These are phyloP conservation scores for Laothoe populi DNA, from an alignment of 2,888 invertebrate genomes.

Conservation along the genomic window DNA sequence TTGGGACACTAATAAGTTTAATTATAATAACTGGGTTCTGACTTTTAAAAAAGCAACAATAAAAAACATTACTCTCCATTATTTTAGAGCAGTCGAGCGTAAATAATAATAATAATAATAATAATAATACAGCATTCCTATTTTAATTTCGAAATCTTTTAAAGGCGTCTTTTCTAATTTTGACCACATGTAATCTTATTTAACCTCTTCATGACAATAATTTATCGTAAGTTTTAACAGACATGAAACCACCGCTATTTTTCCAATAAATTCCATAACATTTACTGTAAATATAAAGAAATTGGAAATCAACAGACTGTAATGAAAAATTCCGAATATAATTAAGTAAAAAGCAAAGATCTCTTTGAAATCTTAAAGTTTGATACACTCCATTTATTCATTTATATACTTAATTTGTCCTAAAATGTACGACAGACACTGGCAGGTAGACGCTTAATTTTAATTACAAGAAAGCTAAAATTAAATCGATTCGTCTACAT, in stretches of 20 bases:
- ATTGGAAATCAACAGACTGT: neutral
- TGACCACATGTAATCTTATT: too few species aligned
- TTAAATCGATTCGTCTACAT: conserved; percentile 66
- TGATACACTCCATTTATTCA: neutral
- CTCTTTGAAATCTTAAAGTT: conserved; percentile 1
- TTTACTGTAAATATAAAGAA: neutral
- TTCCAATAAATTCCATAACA: neutral
- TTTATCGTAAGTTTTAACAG: too few species aligned
- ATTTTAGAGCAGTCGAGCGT: too few species aligned
- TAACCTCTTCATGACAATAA: too few species aligned
- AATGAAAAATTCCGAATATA: neutral
- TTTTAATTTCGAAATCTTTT: too few species aligned
- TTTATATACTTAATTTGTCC: conserved; percentile 9
- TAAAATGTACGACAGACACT: conserved; percentile 33
- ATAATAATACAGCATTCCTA: too few species aligned
- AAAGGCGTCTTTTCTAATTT: too few species aligned
- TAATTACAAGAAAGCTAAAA: conserved; percentile 67
- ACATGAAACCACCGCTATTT: neutral
- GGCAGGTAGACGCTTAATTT: conserved; percentile 56
- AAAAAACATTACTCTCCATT: too few species aligned
- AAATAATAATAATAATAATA: too few species aligned
- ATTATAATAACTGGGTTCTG: too few species aligned
- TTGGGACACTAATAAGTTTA: too few species aligned
- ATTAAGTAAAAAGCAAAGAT: neutral
- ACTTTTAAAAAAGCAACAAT: too few species aligned